Evolutionary conservation across 2,113 vertebrate species (phyloP).

Genomic region (Festucalex cinctus): DNA sequence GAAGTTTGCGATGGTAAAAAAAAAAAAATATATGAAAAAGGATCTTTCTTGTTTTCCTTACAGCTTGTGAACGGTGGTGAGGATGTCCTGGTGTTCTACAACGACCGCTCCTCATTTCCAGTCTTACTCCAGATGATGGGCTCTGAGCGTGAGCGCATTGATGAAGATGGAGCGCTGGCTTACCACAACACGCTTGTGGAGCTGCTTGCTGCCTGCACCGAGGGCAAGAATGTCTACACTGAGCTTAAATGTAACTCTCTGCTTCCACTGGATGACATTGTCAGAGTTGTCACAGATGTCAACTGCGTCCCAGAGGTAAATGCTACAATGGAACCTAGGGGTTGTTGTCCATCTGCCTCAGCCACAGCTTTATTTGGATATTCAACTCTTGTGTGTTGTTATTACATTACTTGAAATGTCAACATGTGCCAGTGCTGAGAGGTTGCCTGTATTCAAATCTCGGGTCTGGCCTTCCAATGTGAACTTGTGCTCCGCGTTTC

Average conservation of each 20-base stretch:
- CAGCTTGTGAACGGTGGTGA: constrained; percentile 94
- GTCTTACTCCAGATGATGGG: constrained; percentile 91
- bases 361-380: too few species aligned
- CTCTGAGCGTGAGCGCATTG: constrained; percentile 82
- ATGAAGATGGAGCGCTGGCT: constrained; percentile 86
- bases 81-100: constrained; percentile 97
- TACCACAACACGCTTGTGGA: constrained; percentile 97
- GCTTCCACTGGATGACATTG: constrained; percentile 93
- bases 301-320: constrained; percentile 90
- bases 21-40: too few species aligned
- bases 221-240: constrained; percentile 98
- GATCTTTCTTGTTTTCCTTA: neutral
- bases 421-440: too few species aligned
- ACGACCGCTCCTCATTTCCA: constrained; percentile 93
- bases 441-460: too few species aligned
- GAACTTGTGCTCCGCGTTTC: too few species aligned
- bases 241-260: constrained; percentile 98
- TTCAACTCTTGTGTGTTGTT: neutral
- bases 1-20: neutral
- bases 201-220: constrained; percentile 91
- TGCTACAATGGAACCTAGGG: neutral
- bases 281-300: constrained; percentile 90
- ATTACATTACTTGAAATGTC: neutral
- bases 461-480: too few species aligned
- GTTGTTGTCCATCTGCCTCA: neutral